These are phyloP conservation scores for Oryzias javanicus DNA, from an alignment of 2,113 vertebrate genomes.

Conservation along the genomic window DNA sequence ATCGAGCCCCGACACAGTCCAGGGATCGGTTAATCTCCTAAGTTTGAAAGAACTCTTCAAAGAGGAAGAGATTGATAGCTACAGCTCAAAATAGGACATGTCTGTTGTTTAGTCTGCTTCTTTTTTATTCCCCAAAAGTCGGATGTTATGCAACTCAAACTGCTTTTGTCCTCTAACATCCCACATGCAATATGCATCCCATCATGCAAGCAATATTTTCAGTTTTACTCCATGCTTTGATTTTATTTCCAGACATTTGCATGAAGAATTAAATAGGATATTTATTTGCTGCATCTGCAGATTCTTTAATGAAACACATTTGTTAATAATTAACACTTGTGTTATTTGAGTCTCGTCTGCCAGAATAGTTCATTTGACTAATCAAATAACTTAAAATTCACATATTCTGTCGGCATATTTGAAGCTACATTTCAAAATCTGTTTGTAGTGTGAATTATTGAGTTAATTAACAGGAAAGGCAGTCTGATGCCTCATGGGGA, in stretches of 20 bases:
- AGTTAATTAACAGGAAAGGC: conserved; percentile 1
- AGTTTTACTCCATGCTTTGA: conserved; percentile 16
- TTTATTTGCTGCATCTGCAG: conserved; percentile 34
- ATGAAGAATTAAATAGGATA: conserved; percentile 11
- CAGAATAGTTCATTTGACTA: conserved; percentile 27
- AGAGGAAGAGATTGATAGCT: conserved; percentile 12
- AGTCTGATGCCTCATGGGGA: background rate
- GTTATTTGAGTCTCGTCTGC: conserved; percentile 25
- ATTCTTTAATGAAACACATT: conserved; percentile 38
- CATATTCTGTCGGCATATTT: conserved; percentile 17
- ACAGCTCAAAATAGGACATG: conserved; percentile 13
- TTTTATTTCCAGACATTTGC: conserved; percentile 15
- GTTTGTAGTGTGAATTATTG: background rate
- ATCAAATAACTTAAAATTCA: conserved; percentile 28
- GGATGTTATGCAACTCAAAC: conserved; percentile 12
- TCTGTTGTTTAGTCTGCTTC: conserved; percentile 8
- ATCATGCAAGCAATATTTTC: background rate
- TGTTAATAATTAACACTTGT: conserved; percentile 60
- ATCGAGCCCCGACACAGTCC: conserved; percentile 15
- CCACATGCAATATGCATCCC: background rate
- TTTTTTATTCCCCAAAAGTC: background rate
- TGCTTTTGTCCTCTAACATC: background rate
- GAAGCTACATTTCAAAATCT: conserved; percentile 2
- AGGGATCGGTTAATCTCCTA: conserved; percentile 45
- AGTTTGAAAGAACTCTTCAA: conserved; percentile 35